Evolutionary conservation across 2,113 vertebrate genomes (phyloP).

Genomic region (Porphyrio hochstetteri): DNA sequence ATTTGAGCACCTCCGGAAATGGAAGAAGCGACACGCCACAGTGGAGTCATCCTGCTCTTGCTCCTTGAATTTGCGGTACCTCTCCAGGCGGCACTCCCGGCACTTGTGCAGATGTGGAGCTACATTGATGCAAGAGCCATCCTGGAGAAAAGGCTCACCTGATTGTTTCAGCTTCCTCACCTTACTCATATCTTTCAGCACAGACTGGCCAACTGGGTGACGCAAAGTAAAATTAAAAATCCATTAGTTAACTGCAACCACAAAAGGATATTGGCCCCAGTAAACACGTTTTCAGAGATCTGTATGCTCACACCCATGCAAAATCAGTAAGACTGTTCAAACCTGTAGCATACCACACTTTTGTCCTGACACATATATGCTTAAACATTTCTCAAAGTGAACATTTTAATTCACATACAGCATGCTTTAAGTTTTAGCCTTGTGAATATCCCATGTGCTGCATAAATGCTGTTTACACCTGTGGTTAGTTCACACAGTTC

Average conservation of each 20-base stretch:
- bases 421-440: background rate
- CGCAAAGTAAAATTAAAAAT: constrained; percentile 30
- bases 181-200: constrained; percentile 95
- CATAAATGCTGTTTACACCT: background rate
- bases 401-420: background rate
- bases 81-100: constrained; percentile 94
- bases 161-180: constrained; percentile 97
- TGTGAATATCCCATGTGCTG: background rate
- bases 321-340: background rate
- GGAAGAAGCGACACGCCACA: constrained; percentile 97
- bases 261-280: background rate
- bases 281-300: background rate
- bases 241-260: background rate
- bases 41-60: constrained; percentile 95
- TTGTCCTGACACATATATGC: background rate
- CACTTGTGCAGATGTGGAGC: constrained; percentile 98
- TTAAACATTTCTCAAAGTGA: background rate
- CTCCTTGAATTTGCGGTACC: constrained; percentile 94
- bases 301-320: background rate
- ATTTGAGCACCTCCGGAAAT: constrained; percentile 90
- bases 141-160: constrained; percentile 96
- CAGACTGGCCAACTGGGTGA: constrained; percentile 89
- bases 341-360: background rate
- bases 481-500: background rate
- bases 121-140: constrained; percentile 97